These are phyloP conservation scores for Tubiluchus corallicola DNA, from an alignment of 2,888 invertebrate genomes.

Conservation along the genomic window DNA sequence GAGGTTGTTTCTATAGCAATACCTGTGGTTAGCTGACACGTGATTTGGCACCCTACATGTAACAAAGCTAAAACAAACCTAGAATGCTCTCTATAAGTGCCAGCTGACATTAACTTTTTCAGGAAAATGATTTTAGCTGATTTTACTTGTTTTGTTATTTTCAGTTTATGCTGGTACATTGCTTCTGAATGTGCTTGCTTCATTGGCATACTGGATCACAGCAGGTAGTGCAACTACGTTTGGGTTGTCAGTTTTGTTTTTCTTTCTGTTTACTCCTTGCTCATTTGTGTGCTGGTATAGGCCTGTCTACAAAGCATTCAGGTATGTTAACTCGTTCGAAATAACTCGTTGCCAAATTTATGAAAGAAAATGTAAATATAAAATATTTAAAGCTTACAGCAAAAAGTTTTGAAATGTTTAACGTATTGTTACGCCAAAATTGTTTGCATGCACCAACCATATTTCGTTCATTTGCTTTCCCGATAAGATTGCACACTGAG, in stretches of 20 bases:
- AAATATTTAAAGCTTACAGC: not conserved
- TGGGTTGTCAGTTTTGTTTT: slow-evolving; percentile 70
- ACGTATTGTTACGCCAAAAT: slow-evolving; percentile 2
- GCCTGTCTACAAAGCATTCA: slow-evolving; percentile 95
- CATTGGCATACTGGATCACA: slow-evolving; percentile 51
- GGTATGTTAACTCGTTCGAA: slow-evolving; percentile 30
- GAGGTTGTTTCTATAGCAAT: too few relatives aligned
- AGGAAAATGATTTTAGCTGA: too few relatives aligned
- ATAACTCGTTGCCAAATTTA: not conserved
- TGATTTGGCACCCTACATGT: too few relatives aligned
- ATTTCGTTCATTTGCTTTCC: too few relatives aligned
- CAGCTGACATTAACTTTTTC: too few relatives aligned
- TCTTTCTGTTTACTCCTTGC: slow-evolving; percentile 77
- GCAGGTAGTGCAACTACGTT: slow-evolving; percentile 42
- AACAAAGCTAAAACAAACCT: too few relatives aligned
- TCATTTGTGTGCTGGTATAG: slow-evolving; percentile 98
- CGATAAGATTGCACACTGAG: too few relatives aligned
- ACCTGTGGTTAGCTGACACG: too few relatives aligned
- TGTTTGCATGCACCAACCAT: not conserved
- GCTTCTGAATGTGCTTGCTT: slow-evolving; percentile 65
- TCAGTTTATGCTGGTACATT: slow-evolving; percentile 73
- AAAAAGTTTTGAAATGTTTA: too few relatives aligned
- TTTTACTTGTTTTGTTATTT: too few relatives aligned
- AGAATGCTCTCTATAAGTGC: too few relatives aligned
- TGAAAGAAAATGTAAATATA: not conserved